These are phyloP conservation scores for Microctenopoma steveboyesi DNA, from an alignment of 2,797 vertebrate genomes.

Conservation along the genomic window DNA sequence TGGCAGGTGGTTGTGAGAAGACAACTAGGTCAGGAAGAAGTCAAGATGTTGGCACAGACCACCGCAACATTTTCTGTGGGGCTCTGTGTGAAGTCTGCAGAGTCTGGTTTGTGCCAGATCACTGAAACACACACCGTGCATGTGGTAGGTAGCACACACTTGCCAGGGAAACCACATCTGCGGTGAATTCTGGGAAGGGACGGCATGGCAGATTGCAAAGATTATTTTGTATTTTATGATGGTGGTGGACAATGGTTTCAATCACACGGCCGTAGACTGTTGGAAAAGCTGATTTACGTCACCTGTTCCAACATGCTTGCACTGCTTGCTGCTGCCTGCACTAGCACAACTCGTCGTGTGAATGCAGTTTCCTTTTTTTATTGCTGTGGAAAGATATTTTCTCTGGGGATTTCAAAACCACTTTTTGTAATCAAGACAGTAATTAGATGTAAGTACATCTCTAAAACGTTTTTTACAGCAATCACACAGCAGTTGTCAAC, in stretches of 20 bases:
- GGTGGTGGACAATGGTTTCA: too few species aligned
- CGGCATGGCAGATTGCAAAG: background rate
- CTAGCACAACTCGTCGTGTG: background rate
- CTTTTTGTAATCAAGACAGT: background rate
- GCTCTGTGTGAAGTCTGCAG: conserved; percentile 51
- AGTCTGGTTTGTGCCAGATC: conserved; percentile 21
- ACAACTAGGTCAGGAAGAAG: conserved; percentile 18
- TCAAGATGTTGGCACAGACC: conserved; percentile 63
- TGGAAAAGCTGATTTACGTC: background rate
- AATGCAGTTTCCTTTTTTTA: background rate
- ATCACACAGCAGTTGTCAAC: background rate
- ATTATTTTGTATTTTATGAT: background rate
- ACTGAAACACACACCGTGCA: conserved; percentile 42
- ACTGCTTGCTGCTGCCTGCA: too few species aligned
- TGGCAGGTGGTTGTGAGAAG: conserved; percentile 62
- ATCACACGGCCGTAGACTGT: background rate
- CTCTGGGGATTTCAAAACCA: background rate
- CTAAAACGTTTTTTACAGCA: background rate
- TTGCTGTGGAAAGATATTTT: background rate
- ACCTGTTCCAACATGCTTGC: background rate
- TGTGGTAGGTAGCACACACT: conserved; percentile 63
- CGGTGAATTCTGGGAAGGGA: background rate
- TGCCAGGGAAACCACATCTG: background rate
- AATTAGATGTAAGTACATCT: background rate
- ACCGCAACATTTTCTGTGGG: conserved; percentile 65